These are phyloP conservation scores for Aix galericulata DNA, from an alignment of 2,113 vertebrate genomes.

Conservation along the genomic window DNA sequence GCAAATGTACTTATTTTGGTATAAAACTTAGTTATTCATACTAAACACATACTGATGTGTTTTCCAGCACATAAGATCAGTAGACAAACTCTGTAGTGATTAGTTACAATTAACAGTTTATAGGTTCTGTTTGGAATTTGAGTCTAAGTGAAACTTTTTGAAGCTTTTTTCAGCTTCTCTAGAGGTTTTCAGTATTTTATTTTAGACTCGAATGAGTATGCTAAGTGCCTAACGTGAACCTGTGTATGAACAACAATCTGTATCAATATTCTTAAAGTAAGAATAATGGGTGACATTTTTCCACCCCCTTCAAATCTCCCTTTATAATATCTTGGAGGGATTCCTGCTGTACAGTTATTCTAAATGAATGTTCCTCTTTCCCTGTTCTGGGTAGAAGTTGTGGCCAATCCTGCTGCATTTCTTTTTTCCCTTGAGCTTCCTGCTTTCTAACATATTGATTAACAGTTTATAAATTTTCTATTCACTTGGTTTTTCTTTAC, in stretches of 20 bases:
- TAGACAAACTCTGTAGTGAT: background rate
- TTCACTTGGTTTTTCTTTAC: background rate
- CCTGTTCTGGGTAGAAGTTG: background rate
- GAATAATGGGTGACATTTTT: background rate
- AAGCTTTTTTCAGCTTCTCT: background rate
- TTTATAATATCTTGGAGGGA: background rate
- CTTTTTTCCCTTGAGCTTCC: background rate
- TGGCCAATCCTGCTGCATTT: background rate
- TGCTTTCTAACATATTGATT: background rate
- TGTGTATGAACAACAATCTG: background rate
- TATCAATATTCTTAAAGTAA: background rate
- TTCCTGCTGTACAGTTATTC: background rate
- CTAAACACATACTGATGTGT: slow-evolving; percentile 51
- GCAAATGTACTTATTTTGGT: slow-evolving; percentile 50
- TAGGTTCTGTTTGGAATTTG: background rate
- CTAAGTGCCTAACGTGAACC: background rate
- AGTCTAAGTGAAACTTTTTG: background rate
- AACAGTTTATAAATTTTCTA: background rate
- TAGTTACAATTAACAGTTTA: slow-evolving; percentile 13
- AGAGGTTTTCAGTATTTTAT: background rate
- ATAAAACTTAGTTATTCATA: slow-evolving; percentile 52
- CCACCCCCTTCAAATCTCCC: background rate
- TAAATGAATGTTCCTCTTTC: background rate
- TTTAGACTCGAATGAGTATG: background rate
- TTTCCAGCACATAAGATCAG: slow-evolving; percentile 7